Conservation (phyloP, 2,113 vertebrate species). For the Erpornis zantholeuca region DNA sequence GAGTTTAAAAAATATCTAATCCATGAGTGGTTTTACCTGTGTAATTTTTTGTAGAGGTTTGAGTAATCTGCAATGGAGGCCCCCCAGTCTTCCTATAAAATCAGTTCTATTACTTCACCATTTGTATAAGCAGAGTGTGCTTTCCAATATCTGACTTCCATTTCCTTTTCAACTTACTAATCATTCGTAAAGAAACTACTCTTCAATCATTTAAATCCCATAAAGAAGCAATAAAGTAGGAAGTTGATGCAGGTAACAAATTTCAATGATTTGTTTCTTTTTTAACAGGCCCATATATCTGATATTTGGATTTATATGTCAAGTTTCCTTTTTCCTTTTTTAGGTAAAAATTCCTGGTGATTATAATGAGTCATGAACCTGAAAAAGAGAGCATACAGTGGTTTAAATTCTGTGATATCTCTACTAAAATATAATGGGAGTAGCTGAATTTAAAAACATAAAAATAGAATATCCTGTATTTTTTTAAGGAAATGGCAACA, state of each 20-base stretch:
- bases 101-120: neutral
- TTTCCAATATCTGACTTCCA: neutral
- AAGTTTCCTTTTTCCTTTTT: neutral
- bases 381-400: neutral
- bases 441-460: neutral
- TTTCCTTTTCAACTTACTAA: neutral
- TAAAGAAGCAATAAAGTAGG: neutral
- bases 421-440: neutral
- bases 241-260: neutral
- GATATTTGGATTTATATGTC: neutral
- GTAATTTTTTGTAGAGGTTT: neutral
- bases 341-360: neutral
- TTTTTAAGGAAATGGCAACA: neutral
- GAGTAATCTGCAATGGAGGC: neutral
- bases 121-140: neutral
- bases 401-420: neutral
- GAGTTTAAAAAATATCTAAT: neutral
- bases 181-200: neutral
- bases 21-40: neutral
- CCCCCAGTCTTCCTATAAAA: neutral
- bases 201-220: neutral
- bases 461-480: neutral
- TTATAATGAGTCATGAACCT: neutral
- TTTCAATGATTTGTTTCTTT: neutral
- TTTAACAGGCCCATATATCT: neutral